These are phyloP conservation scores for Spatulosminthurus flaviceps DNA, from an alignment of 2,888 invertebrate species.

Conservation along the genomic window DNA sequence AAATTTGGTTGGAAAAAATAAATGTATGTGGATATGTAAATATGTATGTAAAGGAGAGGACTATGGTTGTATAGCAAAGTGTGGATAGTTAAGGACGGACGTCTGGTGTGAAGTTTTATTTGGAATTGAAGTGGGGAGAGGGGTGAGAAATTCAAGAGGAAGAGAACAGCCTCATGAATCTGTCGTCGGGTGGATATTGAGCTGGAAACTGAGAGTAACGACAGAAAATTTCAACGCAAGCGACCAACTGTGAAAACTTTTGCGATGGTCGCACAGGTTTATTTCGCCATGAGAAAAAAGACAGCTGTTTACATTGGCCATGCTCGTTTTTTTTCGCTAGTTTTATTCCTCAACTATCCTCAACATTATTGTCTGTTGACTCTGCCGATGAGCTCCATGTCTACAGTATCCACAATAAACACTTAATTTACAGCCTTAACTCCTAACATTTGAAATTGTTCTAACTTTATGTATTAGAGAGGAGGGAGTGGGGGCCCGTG, in stretches of 20 bases:
- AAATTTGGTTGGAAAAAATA: too few species aligned
- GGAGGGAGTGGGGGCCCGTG: too few species aligned
- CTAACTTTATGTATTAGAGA: neutral
- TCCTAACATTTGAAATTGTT: neutral
- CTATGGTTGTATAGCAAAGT: too few species aligned
- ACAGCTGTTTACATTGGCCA: conserved; percentile 52
- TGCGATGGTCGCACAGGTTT: conserved; percentile 52
- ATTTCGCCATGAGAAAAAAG: conserved; percentile 51
- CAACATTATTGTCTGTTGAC: conserved; percentile 18
- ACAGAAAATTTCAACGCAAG: conserved; percentile 62
- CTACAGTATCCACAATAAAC: conserved; percentile 12
- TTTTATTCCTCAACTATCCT: conserved; percentile 11
- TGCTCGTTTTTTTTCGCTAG: conserved; percentile 32
- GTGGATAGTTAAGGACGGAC: neutral
- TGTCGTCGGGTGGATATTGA: conserved; percentile 61
- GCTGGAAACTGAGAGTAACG: conserved; percentile 57
- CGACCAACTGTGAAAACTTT: conserved; percentile 63
- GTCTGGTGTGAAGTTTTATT: conserved; percentile 1
- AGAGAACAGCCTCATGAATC: conserved; percentile 62
- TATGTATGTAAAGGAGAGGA: too few species aligned
- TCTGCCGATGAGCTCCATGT: neutral
- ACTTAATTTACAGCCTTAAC: neutral
- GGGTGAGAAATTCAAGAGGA: conserved; percentile 46
- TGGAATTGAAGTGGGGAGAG: conserved; percentile 24
- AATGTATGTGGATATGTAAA: too few species aligned